Conservation (phyloP, 2,797 vertebrate genomes). For the Phrynocephalus guinanensis region DNA sequence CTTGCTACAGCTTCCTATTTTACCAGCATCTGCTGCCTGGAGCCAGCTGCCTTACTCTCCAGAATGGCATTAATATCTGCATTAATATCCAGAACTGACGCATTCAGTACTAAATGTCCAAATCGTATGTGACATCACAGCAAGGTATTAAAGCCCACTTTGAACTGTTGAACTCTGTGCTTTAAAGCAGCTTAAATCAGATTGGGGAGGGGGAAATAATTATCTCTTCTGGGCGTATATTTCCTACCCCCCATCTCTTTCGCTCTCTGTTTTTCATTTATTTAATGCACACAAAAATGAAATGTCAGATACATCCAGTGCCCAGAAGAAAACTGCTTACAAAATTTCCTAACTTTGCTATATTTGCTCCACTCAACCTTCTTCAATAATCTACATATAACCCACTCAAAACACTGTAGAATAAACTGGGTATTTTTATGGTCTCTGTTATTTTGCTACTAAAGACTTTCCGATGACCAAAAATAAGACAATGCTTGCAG, state of each 20-base stretch:
- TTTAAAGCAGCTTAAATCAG: constrained; percentile 26
- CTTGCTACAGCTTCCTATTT: neutral
- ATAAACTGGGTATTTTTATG: constrained; percentile 28
- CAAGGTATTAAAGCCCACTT: neutral
- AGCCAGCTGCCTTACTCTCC: neutral
- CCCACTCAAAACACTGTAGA: constrained; percentile 19
- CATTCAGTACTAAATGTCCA: neutral
- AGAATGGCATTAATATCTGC: neutral
- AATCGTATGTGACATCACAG: neutral
- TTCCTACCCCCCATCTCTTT: neutral
- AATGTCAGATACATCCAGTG: constrained; percentile 26
- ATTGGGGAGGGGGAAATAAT: constrained; percentile 1
- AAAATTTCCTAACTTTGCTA: constrained; percentile 14
- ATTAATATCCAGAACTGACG: neutral
- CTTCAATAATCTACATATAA: neutral
- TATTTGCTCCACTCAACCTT: constrained; percentile 20
- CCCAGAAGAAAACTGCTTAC: constrained; percentile 12
- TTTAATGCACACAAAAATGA: constrained; percentile 31
- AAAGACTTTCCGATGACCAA: constrained; percentile 14
- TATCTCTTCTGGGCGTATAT: constrained; percentile 20
- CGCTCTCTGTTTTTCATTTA: constrained; percentile 1
- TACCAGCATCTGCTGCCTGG: neutral
- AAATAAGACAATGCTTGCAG: constrained; percentile 8
- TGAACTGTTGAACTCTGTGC: constrained; percentile 10
- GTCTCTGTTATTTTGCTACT: neutral